phyloP scores from a whole-genome alignment of 2,113 vertebrate genomes.

The Clarias macrocephalus region DNA sequence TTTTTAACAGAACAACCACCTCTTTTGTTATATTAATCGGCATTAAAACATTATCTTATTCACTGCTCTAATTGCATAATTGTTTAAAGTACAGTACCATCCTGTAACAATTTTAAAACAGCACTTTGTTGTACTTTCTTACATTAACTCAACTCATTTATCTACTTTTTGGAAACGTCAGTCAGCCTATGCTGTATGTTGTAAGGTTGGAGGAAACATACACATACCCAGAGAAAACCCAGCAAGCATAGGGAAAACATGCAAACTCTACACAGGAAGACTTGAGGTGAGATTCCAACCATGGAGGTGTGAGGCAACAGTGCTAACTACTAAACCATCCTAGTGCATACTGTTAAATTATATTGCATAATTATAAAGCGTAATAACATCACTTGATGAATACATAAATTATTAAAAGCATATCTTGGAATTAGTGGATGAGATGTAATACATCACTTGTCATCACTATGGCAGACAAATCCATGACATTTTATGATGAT shows the following conservation, averaged over 20 bases:
- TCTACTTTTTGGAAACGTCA: not conserved
- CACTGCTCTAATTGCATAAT: not conserved
- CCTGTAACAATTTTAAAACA: not conserved
- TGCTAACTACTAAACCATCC: too few relatives aligned
- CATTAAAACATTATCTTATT: not conserved
- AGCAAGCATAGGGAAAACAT: too few relatives aligned
- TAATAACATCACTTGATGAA: too few relatives aligned
- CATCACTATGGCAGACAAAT: not conserved
- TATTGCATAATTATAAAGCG: not conserved
- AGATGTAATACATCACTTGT: not conserved
- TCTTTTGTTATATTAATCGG: not conserved
- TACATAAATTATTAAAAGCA: not conserved
- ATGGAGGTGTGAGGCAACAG: too few relatives aligned
- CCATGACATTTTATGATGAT: not conserved
- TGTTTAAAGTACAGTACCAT: not conserved
- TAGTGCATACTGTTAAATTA: not conserved
- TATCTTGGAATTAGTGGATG: not conserved
- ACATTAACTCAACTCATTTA: not conserved
- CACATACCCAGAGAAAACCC: too few relatives aligned
- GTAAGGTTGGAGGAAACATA: too few relatives aligned
- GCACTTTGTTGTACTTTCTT: not conserved
- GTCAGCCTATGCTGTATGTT: too few relatives aligned
- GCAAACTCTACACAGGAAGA: too few relatives aligned
- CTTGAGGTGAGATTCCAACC: too few relatives aligned
- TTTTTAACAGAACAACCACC: not conserved